A percentile compares a stretch with the other conserved stretches of the same genome.
phyloP scores from a whole-genome alignment of 2,888 invertebrate genomes.

The Chalcis sispes region DNA sequence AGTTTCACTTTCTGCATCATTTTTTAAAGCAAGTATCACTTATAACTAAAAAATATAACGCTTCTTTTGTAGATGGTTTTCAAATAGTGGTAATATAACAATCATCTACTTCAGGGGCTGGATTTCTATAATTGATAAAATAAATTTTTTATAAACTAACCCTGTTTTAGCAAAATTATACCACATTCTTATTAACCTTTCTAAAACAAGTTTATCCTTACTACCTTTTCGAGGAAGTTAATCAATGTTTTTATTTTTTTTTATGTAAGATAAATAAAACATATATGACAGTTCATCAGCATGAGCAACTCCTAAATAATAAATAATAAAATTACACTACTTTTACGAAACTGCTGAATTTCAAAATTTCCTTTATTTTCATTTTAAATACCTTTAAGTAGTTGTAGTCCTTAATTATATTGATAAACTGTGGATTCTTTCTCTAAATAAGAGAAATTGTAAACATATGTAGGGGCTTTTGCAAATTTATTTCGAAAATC shows the following conservation, averaged over 20 bases:
- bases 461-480: constrained; percentile 77
- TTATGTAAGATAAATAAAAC: constrained; percentile 72
- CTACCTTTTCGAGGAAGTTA: constrained; percentile 55
- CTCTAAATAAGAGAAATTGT: constrained; percentile 78
- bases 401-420: constrained; percentile 37
- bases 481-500: constrained; percentile 38
- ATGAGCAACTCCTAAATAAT: constrained; percentile 78
- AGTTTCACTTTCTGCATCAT: constrained; percentile 34
- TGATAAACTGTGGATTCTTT: constrained; percentile 34
- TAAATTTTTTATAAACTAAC: constrained; percentile 56
- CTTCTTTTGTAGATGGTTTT: constrained; percentile 57
- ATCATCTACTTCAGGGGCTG: constrained; percentile 61
- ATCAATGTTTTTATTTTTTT: constrained; percentile 30
- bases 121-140: constrained; percentile 61
- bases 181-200: constrained; percentile 66
- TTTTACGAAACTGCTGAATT: neutral
- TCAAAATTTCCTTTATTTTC: neutral
- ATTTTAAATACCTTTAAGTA: constrained; percentile 22
- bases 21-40: constrained; percentile 50
- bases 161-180: constrained; percentile 68
- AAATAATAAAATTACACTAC: neutral
- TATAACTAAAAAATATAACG: constrained; percentile 62
- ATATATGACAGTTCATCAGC: constrained; percentile 81
- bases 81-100: constrained; percentile 59
- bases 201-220: constrained; percentile 60